Base-by-base conservation (phyloP, 2,888 invertebrate species). In the Julus scanicus region DNA sequence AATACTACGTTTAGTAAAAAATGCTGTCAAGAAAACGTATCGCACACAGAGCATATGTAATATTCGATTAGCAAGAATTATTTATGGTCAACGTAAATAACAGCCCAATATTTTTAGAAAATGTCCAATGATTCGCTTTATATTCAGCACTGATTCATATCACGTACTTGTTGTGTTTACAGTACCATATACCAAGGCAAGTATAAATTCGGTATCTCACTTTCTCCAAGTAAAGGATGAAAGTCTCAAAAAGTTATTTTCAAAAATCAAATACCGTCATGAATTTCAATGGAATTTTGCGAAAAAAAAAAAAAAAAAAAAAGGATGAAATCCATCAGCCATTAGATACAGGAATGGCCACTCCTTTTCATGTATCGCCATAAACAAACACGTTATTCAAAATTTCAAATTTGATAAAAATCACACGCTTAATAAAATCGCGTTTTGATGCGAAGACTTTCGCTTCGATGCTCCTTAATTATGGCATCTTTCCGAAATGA, bases 341-440 rank as follows among this genome's bases (percentile, higher is more conserved):
- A 29, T 29, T 29, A 29, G 29, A 29, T 29, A 29, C 0, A 29
- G 71, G 71, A 71, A 71, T 11, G 71, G 20, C 20, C 37, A 8
- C 9, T 80, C 3, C 80, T 20, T 80, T 80, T 80, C 37, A 80
- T 37, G 37, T 13, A 37, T 37, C 37, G 29, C 37, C 20, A 29
- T 80, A 80, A 80, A 80, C 80, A 80, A 80, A 13, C 29, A 80
- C 80, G 20, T 80, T 80, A 80, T 37, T 80, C 80, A 80, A 80
- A 80, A 80, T 37, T 37, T 37, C 29, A 80, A 37, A 80, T 80
- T 13, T 80, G 80, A 37, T 37, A 29, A 80, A 44, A 80, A 80
- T 80, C 37, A 37, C 20, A 80, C 80, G 80, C 80, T 13, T 80
- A 80, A 80, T 80, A 80, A 80, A 80, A 37, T 80, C 37, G 80